Conservation (phyloP, 2,888 invertebrate genomes). For the Drosophila sordidapex region DNA sequence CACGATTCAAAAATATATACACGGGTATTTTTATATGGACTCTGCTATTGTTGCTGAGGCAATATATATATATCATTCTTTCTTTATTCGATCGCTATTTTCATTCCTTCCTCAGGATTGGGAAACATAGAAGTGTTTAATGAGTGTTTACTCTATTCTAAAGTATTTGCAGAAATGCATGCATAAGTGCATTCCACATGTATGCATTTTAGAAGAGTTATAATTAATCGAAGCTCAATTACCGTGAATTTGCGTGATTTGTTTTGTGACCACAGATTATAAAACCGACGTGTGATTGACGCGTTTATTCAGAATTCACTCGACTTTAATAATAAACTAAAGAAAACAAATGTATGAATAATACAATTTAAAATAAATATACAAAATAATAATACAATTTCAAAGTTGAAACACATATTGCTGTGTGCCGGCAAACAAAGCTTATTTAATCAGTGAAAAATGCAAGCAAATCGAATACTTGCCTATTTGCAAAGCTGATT, state of each 20-base stretch:
- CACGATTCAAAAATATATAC: not conserved
- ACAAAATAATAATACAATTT: too few species aligned
- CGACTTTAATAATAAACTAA: not conserved
- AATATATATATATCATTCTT: not conserved
- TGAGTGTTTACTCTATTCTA: not conserved
- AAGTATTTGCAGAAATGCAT: not conserved
- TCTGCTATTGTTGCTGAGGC: not conserved
- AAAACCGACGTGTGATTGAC: not conserved
- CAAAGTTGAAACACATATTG: too few species aligned
- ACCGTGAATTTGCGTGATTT: not conserved
- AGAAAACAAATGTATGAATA: not conserved
- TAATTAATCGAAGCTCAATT: not conserved
- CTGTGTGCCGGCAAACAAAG: not conserved
- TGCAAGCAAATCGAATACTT: not conserved
- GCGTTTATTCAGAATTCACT: not conserved
- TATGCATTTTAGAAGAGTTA: not conserved
- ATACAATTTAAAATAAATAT: too few species aligned
- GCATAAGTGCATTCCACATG: not conserved
- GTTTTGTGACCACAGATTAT: not conserved
- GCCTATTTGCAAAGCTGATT: not conserved
- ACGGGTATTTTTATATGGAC: not conserved
- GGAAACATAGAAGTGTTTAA: not conserved
- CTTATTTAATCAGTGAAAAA: not conserved
- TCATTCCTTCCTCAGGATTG: not conserved
- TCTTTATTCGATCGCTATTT: not conserved